Conservation (phyloP, 1,140 invertebrate genomes). For the Maniola jurtina region DNA sequence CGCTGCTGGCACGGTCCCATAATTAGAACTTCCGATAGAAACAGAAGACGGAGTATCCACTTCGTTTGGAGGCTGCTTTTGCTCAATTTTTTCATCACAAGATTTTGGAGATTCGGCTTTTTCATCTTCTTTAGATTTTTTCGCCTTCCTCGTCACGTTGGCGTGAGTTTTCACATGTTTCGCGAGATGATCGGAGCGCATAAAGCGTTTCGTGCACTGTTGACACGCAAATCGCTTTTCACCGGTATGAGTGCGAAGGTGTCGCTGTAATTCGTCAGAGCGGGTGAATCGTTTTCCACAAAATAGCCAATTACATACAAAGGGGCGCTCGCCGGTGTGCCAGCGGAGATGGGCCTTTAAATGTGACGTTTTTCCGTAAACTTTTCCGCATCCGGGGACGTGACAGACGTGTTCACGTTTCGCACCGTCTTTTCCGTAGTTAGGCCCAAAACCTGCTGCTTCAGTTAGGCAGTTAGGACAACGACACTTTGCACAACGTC, state of each 20-base stretch:
- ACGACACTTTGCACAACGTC: constrained; percentile 82
- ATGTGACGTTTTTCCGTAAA: constrained; percentile 98
- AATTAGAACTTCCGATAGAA: constrained; percentile 53
- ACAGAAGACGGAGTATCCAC: constrained; percentile 31
- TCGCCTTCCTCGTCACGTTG: constrained; percentile 78
- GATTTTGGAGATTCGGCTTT: constrained; percentile 57
- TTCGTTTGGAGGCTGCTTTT: constrained; percentile 21
- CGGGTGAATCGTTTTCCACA: constrained; percentile 98
- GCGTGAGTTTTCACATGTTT: constrained; percentile 99
- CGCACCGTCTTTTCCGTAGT: constrained; percentile 80
- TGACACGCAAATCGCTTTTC: constrained; percentile 97
- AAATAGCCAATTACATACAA: constrained; percentile 97
- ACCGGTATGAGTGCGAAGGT: constrained; percentile 97
- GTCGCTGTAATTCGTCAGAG: constrained; percentile 98
- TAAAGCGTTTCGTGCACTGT: constrained; percentile 96
- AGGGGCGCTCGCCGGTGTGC: constrained; percentile 95
- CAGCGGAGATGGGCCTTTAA: constrained; percentile 96
- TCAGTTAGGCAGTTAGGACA: constrained; percentile 87
- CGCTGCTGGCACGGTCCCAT: constrained; percentile 54
- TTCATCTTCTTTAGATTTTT: constrained; percentile 65
- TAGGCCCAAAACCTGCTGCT: constrained; percentile 80
- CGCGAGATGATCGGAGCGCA: constrained; percentile 96
- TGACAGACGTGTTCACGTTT: constrained; percentile 95
- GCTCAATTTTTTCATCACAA: constrained; percentile 39
- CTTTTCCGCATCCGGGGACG: constrained; percentile 98